Conservation (phyloP, 2,888 invertebrate species). For the Bhutanitis thaidina region DNA sequence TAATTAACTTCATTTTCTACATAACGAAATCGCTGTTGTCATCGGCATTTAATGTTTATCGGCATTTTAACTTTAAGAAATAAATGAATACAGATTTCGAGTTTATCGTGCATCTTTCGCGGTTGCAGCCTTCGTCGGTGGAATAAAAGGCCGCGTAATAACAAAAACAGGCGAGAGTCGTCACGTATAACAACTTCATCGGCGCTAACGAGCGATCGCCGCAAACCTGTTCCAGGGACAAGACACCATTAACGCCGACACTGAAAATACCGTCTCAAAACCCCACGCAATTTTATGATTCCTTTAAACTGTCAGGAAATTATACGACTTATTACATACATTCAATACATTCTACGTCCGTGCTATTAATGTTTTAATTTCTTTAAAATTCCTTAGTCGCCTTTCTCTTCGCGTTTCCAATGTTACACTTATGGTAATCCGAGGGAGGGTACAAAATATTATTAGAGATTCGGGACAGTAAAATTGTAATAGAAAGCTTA, state of each 20-base stretch:
- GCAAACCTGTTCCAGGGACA: slow-evolving; percentile 44
- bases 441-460: too few relatives aligned
- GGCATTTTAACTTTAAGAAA: not conserved
- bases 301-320: slow-evolving; percentile 9
- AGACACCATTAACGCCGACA: slow-evolving; percentile 33
- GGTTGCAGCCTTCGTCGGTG: slow-evolving; percentile 25
- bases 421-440: too few relatives aligned
- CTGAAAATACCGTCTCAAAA: slow-evolving; percentile 17
- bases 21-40: too few relatives aligned
- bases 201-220: slow-evolving; percentile 57
- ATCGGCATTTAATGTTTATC: too few relatives aligned
- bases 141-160: slow-evolving; percentile 29
- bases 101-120: slow-evolving; percentile 9
- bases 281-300: slow-evolving; percentile 19
- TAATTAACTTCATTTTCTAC: too few relatives aligned
- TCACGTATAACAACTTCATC: slow-evolving; percentile 73
- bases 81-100: not conserved
- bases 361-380: too few relatives aligned
- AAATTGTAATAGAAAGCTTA: too few relatives aligned
- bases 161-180: slow-evolving; percentile 59
- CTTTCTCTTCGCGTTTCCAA: too few relatives aligned
- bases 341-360: too few relatives aligned
- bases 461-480: too few relatives aligned
- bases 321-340: not conserved
- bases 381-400: too few relatives aligned